phyloP scores from a whole-genome alignment of 2,113 vertebrate genomes.

The Myotis davidii region DNA sequence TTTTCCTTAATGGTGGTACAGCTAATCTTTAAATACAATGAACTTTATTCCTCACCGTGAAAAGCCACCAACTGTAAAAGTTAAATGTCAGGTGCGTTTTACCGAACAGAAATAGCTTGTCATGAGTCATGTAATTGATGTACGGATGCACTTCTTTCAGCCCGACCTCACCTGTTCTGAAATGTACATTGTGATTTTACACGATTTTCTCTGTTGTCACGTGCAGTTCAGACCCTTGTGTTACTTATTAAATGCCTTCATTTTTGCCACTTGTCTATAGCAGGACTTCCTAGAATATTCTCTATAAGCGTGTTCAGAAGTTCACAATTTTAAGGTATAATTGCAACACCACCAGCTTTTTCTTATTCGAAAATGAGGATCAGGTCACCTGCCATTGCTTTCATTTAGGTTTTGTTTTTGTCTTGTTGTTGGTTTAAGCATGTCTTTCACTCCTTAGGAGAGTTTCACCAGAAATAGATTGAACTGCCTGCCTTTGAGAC shows the following conservation, averaged over 20 bases:
- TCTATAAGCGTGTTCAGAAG: neutral
- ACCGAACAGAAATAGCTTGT: conserved; percentile 43
- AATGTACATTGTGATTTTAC: conserved; percentile 45
- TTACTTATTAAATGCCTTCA: neutral
- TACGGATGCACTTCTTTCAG: conserved; percentile 38
- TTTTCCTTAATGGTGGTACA: conserved; percentile 52
- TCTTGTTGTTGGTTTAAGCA: neutral
- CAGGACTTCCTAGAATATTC: neutral
- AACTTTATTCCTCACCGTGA: conserved; percentile 31
- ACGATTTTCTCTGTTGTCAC: neutral
- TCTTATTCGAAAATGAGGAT: neutral
- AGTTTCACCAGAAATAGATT: neutral
- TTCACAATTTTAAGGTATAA: neutral
- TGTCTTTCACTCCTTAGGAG: neutral
- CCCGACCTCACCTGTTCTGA: conserved; percentile 57
- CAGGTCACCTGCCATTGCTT: neutral
- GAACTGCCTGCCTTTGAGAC: neutral
- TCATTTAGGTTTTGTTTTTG: neutral
- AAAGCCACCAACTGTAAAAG: conserved; percentile 58
- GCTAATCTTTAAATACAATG: conserved; percentile 74
- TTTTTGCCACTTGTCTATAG: neutral
- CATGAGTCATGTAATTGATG: conserved; percentile 63
- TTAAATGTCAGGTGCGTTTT: conserved; percentile 63
- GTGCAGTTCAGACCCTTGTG: neutral
- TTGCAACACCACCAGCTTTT: neutral